phyloP scores from a whole-genome alignment of 2,888 invertebrate genomes.

The Hydriomena furcata region DNA sequence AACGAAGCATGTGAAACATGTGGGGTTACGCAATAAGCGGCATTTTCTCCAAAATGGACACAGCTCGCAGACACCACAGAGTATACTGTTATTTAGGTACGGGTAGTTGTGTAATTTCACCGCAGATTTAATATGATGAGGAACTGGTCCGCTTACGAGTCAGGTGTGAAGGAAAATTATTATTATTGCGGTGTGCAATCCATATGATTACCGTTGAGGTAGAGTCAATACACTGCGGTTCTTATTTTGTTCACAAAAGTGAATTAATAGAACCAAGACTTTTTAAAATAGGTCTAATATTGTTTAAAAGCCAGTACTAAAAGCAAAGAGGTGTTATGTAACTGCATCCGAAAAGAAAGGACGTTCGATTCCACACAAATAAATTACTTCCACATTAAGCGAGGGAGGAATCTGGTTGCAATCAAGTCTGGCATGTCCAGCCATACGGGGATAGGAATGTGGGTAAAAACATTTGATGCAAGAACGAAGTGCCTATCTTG shows the following conservation, averaged over 20 bases:
- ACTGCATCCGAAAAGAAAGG: too few species aligned
- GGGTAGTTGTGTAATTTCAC: constrained; percentile 20
- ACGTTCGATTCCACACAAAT: not conserved
- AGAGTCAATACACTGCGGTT: not conserved
- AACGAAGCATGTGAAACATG: constrained; percentile 36
- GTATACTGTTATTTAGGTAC: constrained; percentile 3
- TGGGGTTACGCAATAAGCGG: constrained; percentile 49
- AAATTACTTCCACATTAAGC: constrained; percentile 1
- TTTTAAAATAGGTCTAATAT: too few species aligned
- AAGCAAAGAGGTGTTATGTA: too few species aligned
- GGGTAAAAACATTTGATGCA: constrained; percentile 20
- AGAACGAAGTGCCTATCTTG: constrained; percentile 16
- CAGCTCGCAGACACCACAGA: constrained; percentile 14
- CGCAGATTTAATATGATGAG: constrained; percentile 51
- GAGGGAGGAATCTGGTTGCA: constrained; percentile 10
- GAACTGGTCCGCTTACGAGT: constrained; percentile 41
- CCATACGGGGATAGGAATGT: constrained; percentile 13
- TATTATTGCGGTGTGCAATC: constrained; percentile 17
- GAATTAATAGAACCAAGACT: too few species aligned
- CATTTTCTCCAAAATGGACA: constrained; percentile 59
- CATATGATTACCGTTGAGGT: not conserved
- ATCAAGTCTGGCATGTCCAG: constrained; percentile 13
- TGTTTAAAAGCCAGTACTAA: too few species aligned
- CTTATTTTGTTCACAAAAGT: not conserved
- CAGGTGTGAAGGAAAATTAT: constrained; percentile 20